Conservation (phyloP, 2,888 invertebrate genomes). For the Mantis religiosa region DNA sequence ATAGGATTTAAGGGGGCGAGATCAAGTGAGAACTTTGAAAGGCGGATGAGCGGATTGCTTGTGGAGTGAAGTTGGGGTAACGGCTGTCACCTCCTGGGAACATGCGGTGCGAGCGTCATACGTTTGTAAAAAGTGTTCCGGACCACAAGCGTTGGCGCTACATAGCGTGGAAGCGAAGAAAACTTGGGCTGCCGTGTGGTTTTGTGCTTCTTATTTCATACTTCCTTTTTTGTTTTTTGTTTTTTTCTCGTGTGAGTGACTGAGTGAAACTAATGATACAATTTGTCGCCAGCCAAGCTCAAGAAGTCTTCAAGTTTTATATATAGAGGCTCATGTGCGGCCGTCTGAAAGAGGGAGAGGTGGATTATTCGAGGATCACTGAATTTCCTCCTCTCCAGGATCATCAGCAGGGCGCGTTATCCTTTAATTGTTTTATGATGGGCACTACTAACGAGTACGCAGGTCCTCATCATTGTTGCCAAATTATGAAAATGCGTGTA, state of each 20-base stretch:
- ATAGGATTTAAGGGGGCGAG: no score
- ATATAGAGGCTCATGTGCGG: slow-evolving; percentile 10
- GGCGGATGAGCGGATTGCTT: background rate
- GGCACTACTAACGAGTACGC: no score
- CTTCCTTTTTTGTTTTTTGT: background rate
- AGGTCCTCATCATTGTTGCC: no score
- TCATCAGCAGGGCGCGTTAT: background rate
- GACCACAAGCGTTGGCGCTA: background rate
- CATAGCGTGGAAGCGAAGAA: background rate
- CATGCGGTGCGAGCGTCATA: background rate
- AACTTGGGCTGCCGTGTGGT: background rate
- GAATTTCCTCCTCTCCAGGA: background rate
- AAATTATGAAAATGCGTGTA: no score
- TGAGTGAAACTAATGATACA: slow-evolving; percentile 27
- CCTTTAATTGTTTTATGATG: no score
- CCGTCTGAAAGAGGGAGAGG: background rate
- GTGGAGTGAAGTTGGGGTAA: background rate
- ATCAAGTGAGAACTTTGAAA: no score
- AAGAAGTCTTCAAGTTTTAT: slow-evolving; percentile 17
- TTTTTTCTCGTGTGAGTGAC: background rate
- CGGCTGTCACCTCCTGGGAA: background rate
- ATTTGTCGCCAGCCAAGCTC: slow-evolving; percentile 27
- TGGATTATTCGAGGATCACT: background rate
- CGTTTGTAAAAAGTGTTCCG: background rate
- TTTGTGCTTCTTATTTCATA: background rate